These are phyloP conservation scores for Heteropelma amictum DNA, from an alignment of 2,888 invertebrate genomes.

Conservation along the genomic window DNA sequence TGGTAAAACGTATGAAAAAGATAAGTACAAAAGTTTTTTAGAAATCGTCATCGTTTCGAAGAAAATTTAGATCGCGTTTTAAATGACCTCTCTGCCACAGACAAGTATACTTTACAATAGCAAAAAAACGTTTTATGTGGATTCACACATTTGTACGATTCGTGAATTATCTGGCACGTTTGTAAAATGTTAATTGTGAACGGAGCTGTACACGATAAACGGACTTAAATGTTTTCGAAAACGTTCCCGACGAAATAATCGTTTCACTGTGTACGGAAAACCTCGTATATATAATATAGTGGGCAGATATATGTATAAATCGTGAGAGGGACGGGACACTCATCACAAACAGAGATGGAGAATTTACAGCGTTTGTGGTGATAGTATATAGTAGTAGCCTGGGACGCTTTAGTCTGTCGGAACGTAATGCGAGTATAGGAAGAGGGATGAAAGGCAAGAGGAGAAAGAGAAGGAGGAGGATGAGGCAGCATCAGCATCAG, in stretches of 20 bases:
- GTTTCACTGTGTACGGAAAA: constrained; percentile 6
- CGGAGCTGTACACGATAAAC: constrained; percentile 4
- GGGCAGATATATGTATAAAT: too few relatives aligned
- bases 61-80: too few relatives aligned
- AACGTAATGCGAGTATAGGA: constrained; percentile 18
- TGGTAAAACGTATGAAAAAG: too few relatives aligned
- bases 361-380: constrained; percentile 47
- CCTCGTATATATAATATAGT: constrained; percentile 18
- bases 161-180: neutral
- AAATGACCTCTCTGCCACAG: too few relatives aligned
- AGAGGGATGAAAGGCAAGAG: constrained; percentile 25
- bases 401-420: constrained; percentile 43
- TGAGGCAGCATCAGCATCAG: constrained; percentile 29
- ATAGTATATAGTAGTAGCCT: constrained; percentile 39
- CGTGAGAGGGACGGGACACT: constrained; percentile 27
- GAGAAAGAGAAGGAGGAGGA: constrained; percentile 15
- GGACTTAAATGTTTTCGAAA: constrained; percentile 20
- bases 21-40: too few relatives aligned
- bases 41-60: too few relatives aligned
- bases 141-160: too few relatives aligned
- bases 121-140: too few relatives aligned
- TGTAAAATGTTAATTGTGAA: neutral
- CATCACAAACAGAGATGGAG: constrained; percentile 47
- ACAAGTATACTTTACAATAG: too few relatives aligned
- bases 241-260: constrained; percentile 5